Evolutionary conservation across 2,797 vertebrate species (phyloP), one percentile per base, ranked within the genome.

Genomic region (Lepidocolaptes lacrymiger): DNA sequence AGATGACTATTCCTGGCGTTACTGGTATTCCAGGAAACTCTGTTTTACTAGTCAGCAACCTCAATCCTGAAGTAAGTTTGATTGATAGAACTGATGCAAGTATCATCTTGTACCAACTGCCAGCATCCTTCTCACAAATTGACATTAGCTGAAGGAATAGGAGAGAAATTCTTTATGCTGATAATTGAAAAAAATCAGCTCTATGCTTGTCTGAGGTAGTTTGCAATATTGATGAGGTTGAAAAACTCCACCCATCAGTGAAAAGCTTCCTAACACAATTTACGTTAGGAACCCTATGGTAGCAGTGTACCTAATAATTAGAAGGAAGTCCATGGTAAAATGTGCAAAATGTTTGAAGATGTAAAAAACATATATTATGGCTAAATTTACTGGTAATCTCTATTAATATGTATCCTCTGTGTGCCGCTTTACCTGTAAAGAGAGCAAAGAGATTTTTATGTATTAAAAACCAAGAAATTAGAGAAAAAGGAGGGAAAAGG

Each of bases 31-130:
- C 97, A 76, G 95, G 95, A 92, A 98, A 98, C 95, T 98, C 97
- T 7, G 98, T 99, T 94, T 96, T 99, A 28, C 96, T 99, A 27
- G 98, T 99, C 94, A 98, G 97, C 94, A 99, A 99, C 95, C 98
- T 99, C 93, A 99, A 99, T 82, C 93, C 98, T 94, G 98, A 99
- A 62, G 98, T 98, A 97, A 98, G 98, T 97, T 82, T 76, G 24
- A 49, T 5, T 39, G n/a, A 17, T 67, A 24, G 19, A 66, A 75
- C 22, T 58, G 13, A n/a, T 62, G 41, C 28, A 61, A 58, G 15
- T 80, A 67, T 37, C 14, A 36, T 20, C 17, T 64, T 55, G 9
- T 51, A 49, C 23, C 34, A 62, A 4, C 27, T 67, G 26, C 15
- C 22, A 78, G 54, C 75, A 68, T 67, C 36, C 18, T 59, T 46